phyloP scores from a whole-genome alignment of 2,113 vertebrate species.

The Chionodraco myersi region DNA sequence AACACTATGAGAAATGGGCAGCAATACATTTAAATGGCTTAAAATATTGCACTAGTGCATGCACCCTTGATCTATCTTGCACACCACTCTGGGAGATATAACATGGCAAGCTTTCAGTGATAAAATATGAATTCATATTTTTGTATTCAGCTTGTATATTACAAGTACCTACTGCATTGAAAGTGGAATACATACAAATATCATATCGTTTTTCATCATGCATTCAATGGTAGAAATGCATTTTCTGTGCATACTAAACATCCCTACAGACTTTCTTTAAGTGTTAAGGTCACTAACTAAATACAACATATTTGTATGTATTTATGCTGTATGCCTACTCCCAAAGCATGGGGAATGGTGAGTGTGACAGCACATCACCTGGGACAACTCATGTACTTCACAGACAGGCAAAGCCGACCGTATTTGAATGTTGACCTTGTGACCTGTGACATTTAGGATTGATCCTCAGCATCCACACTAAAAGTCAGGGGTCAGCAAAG shows the following conservation, averaged over 20 bases:
- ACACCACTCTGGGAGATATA: not conserved
- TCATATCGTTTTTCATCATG: not conserved
- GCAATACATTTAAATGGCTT: conserved; percentile 16
- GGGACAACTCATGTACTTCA: conserved; percentile 13
- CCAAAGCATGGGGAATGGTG: not conserved
- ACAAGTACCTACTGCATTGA: not conserved
- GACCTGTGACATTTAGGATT: conserved; percentile 46
- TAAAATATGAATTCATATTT: not conserved
- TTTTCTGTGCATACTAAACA: not conserved
- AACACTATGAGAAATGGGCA: conserved; percentile 14
- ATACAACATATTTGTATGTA: conserved; percentile 4
- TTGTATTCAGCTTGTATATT: conserved; percentile 13
- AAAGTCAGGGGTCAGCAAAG: conserved; percentile 46
- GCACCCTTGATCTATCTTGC: conserved; percentile 25
- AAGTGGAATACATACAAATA: not conserved
- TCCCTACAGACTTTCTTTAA: not conserved
- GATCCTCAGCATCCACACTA: conserved; percentile 8
- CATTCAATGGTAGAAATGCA: not conserved
- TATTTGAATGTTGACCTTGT: conserved; percentile 30
- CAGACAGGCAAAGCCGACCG: not conserved
- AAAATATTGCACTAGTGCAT: conserved; percentile 14
- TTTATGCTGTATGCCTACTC: not conserved
- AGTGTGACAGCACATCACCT: conserved; percentile 8
- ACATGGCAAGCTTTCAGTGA: not conserved
- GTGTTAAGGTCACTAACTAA: not conserved